A percentile compares a stretch with the other conserved stretches of the same genome.
phyloP scores from a whole-genome alignment of 1,140 invertebrate species.

The Acromyrmex charruanus region DNA sequence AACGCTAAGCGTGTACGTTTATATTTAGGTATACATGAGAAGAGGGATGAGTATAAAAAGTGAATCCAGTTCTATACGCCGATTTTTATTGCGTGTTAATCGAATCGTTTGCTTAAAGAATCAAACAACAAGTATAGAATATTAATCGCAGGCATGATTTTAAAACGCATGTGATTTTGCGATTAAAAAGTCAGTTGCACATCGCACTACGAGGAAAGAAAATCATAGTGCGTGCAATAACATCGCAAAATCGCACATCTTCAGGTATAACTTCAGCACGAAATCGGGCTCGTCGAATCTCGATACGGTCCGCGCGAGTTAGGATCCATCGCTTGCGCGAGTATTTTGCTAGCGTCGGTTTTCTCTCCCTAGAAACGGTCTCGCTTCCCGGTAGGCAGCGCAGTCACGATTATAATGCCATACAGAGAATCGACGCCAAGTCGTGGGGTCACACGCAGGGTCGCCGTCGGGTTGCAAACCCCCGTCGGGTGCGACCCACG shows the following conservation, averaged over 20 bases:
- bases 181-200: too few relatives aligned
- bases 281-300: conserved; percentile 28
- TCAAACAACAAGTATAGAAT: too few relatives aligned
- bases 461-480: conserved; percentile 67
- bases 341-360: conserved; percentile 50
- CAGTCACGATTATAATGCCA: conserved; percentile 75
- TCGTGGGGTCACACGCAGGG: conserved; percentile 74
- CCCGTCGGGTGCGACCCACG: conserved; percentile 49
- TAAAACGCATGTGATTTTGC: too few relatives aligned
- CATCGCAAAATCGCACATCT: too few relatives aligned
- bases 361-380: conserved; percentile 62
- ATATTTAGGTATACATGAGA: background rate
- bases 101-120: too few relatives aligned
- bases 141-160: too few relatives aligned
- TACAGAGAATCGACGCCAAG: conserved; percentile 71
- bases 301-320: conserved; percentile 16
- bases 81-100: too few relatives aligned
- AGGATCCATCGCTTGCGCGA: conserved; percentile 18
- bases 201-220: too few relatives aligned
- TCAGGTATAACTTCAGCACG: conserved; percentile 31
- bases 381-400: conserved; percentile 69
- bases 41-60: background rate
- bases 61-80: background rate
- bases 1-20: background rate
- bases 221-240: too few relatives aligned